Conservation (phyloP, 2,888 invertebrate genomes). For the Mongoloraphidia duomilia region DNA sequence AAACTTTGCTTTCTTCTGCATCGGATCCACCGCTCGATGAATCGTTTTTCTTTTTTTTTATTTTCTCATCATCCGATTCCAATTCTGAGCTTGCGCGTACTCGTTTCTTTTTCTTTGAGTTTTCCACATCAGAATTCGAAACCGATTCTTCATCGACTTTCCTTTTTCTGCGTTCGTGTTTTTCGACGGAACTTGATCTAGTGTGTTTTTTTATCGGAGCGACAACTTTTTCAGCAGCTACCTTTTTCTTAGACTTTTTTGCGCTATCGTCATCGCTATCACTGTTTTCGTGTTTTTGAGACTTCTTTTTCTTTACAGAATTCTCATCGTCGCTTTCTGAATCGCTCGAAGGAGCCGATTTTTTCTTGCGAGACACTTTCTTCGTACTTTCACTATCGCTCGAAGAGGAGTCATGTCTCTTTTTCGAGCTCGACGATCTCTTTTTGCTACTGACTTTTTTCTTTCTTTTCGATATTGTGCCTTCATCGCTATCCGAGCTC, state of each 20-base stretch:
- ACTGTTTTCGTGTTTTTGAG: constrained; percentile 22
- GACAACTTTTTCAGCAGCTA: constrained; percentile 11
- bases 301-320: constrained; percentile 32
- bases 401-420: constrained; percentile 36
- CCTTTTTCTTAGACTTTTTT: constrained; percentile 35
- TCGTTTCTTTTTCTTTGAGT: constrained; percentile 36
- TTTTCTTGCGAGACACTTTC: constrained; percentile 14
- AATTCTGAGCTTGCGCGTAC: constrained; percentile 39
- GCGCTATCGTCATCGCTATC: constrained; percentile 36
- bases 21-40: constrained; percentile 42
- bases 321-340: constrained; percentile 36
- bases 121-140: constrained; percentile 37
- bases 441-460: constrained; percentile 25
- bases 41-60: constrained; percentile 43
- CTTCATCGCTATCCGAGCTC: constrained; percentile 27
- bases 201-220: neutral
- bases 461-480: constrained; percentile 22
- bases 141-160: constrained; percentile 27
- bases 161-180: constrained; percentile 16
- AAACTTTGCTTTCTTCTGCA: constrained; percentile 31
- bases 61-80: constrained; percentile 47
- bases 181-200: constrained; percentile 13
- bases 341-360: constrained; percentile 22
- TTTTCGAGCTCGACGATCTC: constrained; percentile 26
- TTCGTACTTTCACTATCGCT: constrained; percentile 26